phyloP scores from a whole-genome alignment of 2,888 invertebrate species.

The Odontothrips loti region DNA sequence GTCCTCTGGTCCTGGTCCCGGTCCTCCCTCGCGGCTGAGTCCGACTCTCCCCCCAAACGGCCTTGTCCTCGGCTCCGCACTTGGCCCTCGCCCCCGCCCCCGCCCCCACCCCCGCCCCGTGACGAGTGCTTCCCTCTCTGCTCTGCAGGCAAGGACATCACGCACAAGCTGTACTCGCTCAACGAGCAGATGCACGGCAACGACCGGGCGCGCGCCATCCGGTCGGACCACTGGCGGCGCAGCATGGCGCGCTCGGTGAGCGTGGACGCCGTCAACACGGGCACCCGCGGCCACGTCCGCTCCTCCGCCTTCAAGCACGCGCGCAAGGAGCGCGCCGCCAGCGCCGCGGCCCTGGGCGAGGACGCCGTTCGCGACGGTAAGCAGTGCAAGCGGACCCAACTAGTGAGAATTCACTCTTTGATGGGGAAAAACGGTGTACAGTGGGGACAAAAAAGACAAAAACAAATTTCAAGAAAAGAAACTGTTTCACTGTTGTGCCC shows the following conservation, averaged over 20 bases:
- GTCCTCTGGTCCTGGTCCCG: too few species aligned
- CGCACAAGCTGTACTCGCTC: conserved; percentile 75
- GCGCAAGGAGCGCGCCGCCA: conserved; percentile 42
- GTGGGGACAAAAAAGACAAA: too few species aligned
- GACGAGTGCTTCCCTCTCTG: too few species aligned
- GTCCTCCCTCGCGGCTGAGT: too few species aligned
- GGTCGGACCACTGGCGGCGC: conserved; percentile 45
- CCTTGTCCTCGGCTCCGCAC: too few species aligned
- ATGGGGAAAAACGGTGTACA: too few species aligned
- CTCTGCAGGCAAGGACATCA: conserved; percentile 68
- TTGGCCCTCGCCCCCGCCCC: too few species aligned
- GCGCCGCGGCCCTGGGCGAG: conserved; percentile 47
- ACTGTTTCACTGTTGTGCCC: not conserved
- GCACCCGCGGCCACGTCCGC: conserved; percentile 67
- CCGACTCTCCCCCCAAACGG: too few species aligned
- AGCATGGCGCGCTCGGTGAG: conserved; percentile 64
- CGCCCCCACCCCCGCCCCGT: too few species aligned
- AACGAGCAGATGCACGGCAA: conserved; percentile 62
- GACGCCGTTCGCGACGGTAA: conserved; percentile 43
- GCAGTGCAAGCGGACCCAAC: not conserved
- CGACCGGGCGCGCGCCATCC: conserved; percentile 44
- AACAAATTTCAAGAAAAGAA: too few species aligned
- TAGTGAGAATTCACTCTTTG: too few species aligned
- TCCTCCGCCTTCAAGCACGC: conserved; percentile 59
- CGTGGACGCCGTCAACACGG: conserved; percentile 73